A percentile compares a stretch with the other conserved stretches of the same genome.
These are phyloP conservation scores for Epinephelus coioides DNA, from an alignment of 2,797 vertebrate genomes.

Conservation along the genomic window DNA sequence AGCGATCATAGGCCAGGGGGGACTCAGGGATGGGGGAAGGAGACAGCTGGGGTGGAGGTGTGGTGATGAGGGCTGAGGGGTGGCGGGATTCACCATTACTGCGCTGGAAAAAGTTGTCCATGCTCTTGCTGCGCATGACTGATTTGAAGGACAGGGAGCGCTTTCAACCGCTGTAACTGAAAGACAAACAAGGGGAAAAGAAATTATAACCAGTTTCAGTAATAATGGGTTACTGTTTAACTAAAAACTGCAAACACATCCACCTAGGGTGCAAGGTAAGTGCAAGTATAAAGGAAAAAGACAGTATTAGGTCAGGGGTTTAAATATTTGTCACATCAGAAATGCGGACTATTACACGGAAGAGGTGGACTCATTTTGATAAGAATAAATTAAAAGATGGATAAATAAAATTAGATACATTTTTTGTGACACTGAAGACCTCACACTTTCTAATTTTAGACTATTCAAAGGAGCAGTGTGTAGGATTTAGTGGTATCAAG, in stretches of 20 bases:
- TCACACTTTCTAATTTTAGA: too few relatives aligned
- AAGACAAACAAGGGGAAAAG: slow-evolving; percentile 27
- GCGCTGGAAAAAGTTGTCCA: slow-evolving; percentile 93
- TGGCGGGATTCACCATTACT: slow-evolving; percentile 85
- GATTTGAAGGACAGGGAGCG: slow-evolving; percentile 93
- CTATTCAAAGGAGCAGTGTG: too few relatives aligned
- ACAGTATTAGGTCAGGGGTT: too few relatives aligned
- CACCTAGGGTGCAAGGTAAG: not conserved
- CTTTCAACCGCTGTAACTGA: slow-evolving; percentile 91
- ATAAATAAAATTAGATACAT: too few relatives aligned
- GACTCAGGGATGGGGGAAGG: slow-evolving; percentile 71
- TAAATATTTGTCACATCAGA: too few relatives aligned
- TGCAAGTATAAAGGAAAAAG: too few relatives aligned
- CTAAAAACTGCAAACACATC: not conserved
- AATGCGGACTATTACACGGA: too few relatives aligned
- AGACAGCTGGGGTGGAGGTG: slow-evolving; percentile 74
- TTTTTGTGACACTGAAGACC: too few relatives aligned
- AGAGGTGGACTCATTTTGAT: too few relatives aligned
- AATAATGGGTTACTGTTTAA: not conserved
- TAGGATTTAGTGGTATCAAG: too few relatives aligned
- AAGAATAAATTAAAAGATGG: too few relatives aligned
- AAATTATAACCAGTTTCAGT: not conserved
- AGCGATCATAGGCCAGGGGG: slow-evolving; percentile 75
- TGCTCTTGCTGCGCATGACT: slow-evolving; percentile 93
- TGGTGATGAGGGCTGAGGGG: slow-evolving; percentile 84